Evolutionary conservation across 1,140 invertebrate genomes (phyloP).

Genomic region (Brachionus manjavacas): DNA sequence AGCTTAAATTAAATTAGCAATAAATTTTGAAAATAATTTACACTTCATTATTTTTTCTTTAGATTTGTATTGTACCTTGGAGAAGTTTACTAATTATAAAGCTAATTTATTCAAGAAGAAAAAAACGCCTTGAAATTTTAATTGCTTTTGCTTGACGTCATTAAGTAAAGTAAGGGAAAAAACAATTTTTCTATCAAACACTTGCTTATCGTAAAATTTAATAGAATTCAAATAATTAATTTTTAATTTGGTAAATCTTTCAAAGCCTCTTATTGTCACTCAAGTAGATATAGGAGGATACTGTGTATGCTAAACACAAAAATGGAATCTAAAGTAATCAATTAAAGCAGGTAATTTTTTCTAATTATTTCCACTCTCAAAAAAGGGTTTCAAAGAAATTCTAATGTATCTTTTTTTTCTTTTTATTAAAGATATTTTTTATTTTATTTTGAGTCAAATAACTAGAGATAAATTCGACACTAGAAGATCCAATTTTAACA

Average conservation of each 20-base stretch:
- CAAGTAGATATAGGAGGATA: too few relatives aligned
- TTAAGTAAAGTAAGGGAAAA: neutral
- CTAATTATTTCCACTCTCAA: too few relatives aligned
- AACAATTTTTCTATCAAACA: neutral
- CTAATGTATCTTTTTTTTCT: too few relatives aligned
- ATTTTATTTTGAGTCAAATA: too few relatives aligned
- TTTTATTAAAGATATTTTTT: too few relatives aligned
- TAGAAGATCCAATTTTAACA: too few relatives aligned
- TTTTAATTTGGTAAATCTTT: neutral
- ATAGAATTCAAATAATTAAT: neutral
- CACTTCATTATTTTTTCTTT: neutral
- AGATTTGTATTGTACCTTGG: neutral
- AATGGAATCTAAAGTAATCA: too few relatives aligned
- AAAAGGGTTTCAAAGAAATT: too few relatives aligned
- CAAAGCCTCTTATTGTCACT: neutral
- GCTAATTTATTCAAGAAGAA: neutral
- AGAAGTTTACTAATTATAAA: neutral
- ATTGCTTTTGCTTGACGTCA: neutral
- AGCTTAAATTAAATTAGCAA: neutral
- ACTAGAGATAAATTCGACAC: too few relatives aligned
- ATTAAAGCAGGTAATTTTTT: too few relatives aligned
- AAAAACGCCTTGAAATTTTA: neutral
- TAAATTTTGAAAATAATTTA: neutral
- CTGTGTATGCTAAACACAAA: too few relatives aligned
- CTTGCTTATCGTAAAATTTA: neutral